These are phyloP conservation scores for Epinephelus fuscoguttatus DNA, from an alignment of 2,113 vertebrate species.

Conservation along the genomic window DNA sequence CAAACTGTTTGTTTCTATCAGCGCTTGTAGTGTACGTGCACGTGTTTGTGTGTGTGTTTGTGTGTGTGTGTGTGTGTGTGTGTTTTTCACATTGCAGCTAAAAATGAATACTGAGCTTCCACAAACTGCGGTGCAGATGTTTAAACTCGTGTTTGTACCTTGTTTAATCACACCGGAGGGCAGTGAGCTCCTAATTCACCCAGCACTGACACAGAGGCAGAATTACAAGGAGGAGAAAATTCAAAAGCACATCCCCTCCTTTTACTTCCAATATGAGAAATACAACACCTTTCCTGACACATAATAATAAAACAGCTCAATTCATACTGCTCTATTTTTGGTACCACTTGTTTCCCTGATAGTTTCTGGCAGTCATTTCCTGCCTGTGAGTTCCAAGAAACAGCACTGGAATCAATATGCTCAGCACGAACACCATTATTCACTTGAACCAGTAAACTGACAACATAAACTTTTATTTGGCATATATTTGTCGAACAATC, in stretches of 20 bases:
- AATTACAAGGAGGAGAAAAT: neutral
- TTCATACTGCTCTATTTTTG: slow-evolving; percentile 1
- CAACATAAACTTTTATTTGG: slow-evolving; percentile 56
- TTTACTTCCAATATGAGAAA: neutral
- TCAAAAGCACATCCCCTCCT: neutral
- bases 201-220: neutral
- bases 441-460: slow-evolving; percentile 35
- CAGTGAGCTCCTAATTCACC: slow-evolving; percentile 11
- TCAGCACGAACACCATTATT: slow-evolving; percentile 13
- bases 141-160: slow-evolving; percentile 15
- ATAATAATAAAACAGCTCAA: neutral
- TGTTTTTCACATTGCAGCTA: neutral
- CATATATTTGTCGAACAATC: slow-evolving; percentile 44
- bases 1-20: slow-evolving; percentile 62
- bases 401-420: slow-evolving; percentile 17
- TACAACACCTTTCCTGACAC: neutral
- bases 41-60: neutral
- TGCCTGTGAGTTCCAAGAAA: slow-evolving; percentile 17
- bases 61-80: neutral
- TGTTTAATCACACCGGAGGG: slow-evolving; percentile 32
- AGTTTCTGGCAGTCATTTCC: neutral
- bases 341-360: slow-evolving; percentile 4
- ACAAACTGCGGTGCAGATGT: slow-evolving; percentile 23
- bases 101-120: slow-evolving; percentile 14
- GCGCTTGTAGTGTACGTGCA: slow-evolving; percentile 10